Percentiles rank a stretch among this genome's conserved stretches.
Conservation (phyloP, 2,888 invertebrate genomes). For the Drosophila histrio region DNA sequence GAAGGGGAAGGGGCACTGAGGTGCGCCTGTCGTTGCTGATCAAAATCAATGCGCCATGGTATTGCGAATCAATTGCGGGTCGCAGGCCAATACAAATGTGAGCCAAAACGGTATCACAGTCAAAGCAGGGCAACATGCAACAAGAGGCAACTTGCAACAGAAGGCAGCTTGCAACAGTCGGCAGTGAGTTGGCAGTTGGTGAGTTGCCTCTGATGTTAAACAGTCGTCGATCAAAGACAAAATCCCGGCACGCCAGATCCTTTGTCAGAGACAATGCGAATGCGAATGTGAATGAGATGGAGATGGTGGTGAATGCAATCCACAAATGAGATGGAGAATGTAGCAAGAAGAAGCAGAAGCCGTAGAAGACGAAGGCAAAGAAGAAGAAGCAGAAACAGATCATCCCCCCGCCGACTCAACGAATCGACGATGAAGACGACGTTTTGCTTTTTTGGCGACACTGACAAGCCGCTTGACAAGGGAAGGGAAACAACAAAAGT, state of each 20-base stretch:
- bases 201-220: constrained; percentile 64
- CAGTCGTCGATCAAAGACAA: constrained; percentile 78
- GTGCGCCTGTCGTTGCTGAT: constrained; percentile 76
- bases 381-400: constrained; percentile 20
- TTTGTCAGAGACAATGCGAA: constrained; percentile 24
- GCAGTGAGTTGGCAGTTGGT: constrained; percentile 29
- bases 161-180: constrained; percentile 12
- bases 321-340: not conserved
- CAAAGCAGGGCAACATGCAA: not conserved
- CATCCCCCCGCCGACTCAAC: not conserved
- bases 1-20: constrained; percentile 17
- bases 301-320: not conserved
- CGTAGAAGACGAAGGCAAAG: not conserved
- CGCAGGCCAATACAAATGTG: constrained; percentile 53
- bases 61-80: constrained; percentile 78
- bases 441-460: constrained; percentile 79
- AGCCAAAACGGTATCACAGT: constrained; percentile 1
- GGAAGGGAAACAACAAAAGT: not conserved
- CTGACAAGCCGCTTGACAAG: constrained; percentile 70
- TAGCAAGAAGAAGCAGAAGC: not conserved
- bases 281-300: constrained; percentile 21
- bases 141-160: constrained; percentile 5
- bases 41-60: constrained; percentile 76
- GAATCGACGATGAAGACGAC: constrained; percentile 73
- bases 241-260: constrained; percentile 62